A percentile compares a stretch with the other conserved stretches of the same genome.
Evolutionary conservation across 2,113 vertebrate species (phyloP).

Genomic region (Eptesicus fuscus): DNA sequence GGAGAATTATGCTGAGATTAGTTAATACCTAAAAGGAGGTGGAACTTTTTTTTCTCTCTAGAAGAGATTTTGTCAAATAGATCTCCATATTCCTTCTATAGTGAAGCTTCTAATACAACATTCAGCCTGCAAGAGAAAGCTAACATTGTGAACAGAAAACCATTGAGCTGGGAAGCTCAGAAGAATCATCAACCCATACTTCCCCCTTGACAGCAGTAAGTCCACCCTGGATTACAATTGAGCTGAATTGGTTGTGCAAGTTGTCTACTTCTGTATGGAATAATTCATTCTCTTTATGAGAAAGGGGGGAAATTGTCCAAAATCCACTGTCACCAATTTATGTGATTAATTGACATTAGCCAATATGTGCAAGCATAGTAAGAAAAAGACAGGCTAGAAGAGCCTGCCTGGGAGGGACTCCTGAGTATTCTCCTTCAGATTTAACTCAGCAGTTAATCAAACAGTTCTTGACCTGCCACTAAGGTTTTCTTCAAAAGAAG

Average conservation of each 20-base stretch:
- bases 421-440: background rate
- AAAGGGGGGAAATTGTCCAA: background rate
- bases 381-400: background rate
- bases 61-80: background rate
- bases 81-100: background rate
- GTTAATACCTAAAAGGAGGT: background rate
- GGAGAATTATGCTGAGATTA: background rate
- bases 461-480: background rate
- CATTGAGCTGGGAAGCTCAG: background rate
- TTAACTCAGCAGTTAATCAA: background rate
- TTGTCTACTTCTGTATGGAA: background rate
- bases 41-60: background rate
- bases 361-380: background rate
- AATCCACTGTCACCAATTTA: background rate
- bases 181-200: constrained; percentile 20
- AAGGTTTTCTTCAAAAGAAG: background rate
- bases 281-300: constrained; percentile 33
- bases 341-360: constrained; percentile 26
- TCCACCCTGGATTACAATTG: background rate
- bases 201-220: constrained; percentile 11
- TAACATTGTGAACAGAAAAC: constrained; percentile 33
- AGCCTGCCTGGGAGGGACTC: background rate
- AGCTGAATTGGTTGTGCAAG: constrained; percentile 9
- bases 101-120: background rate
- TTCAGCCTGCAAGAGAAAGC: background rate